Evolutionary conservation across 1,140 invertebrate species (phyloP).

Genomic region (Mercenaria mercenaria): DNA sequence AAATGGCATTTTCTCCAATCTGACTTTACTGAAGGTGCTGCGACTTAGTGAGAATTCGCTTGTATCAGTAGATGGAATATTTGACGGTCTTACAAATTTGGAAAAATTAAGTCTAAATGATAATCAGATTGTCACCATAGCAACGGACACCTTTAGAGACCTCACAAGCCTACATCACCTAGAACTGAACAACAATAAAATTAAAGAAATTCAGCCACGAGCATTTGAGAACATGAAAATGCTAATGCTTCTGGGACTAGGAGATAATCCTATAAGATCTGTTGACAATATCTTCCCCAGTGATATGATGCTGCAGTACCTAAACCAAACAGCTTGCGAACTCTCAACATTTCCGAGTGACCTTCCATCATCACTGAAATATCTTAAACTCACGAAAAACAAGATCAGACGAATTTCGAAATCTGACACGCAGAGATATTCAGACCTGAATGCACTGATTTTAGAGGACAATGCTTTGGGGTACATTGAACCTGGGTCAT

Average conservation of each 20-base stretch:
- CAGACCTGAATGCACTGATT: constrained; percentile 92
- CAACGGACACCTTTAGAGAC: constrained; percentile 88
- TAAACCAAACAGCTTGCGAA: constrained; percentile 93
- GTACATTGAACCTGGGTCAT: constrained; percentile 93
- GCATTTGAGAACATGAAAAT: constrained; percentile 91
- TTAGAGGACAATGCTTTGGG: constrained; percentile 92
- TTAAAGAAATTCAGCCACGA: constrained; percentile 90
- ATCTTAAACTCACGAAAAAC: constrained; percentile 92
- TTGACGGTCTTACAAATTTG: constrained; percentile 87
- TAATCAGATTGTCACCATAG: constrained; percentile 89
- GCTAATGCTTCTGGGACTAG: constrained; percentile 91
- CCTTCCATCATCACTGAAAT: constrained; percentile 93
- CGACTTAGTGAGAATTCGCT: constrained; percentile 90
- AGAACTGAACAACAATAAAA: constrained; percentile 92
- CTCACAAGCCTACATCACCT: constrained; percentile 91
- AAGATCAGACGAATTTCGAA: constrained; percentile 90
- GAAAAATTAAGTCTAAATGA: constrained; percentile 91
- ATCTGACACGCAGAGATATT: constrained; percentile 95
- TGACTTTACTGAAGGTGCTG: constrained; percentile 80
- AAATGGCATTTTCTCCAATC: constrained; percentile 78
- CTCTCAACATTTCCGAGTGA: constrained; percentile 93
- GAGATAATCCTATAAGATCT: constrained; percentile 83
- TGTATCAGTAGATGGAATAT: constrained; percentile 82
- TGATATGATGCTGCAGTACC: constrained; percentile 85
- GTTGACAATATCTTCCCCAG: constrained; percentile 65